Conservation (phyloP, 1,140 invertebrate genomes). For the Cecropterus lyciades region DNA sequence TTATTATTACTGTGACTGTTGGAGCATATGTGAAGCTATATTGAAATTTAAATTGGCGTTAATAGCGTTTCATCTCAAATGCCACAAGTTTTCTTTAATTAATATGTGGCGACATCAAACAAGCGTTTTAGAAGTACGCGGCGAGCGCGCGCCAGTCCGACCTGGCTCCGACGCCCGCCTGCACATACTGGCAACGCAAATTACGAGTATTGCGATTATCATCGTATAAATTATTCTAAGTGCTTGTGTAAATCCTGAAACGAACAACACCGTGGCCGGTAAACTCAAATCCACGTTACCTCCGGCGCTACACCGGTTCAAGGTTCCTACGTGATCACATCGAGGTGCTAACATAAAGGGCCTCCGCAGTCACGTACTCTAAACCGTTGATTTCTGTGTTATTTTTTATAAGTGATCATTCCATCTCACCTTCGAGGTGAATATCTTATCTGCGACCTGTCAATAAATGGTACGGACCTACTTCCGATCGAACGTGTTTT, state of each 20-base stretch:
- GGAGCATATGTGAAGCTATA: neutral
- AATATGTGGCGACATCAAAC: conserved; percentile 49
- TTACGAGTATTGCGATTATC: conserved; percentile 32
- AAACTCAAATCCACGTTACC: conserved; percentile 36
- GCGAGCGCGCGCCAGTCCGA: conserved; percentile 56
- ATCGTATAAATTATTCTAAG: conserved; percentile 46
- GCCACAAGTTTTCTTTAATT: conserved; percentile 71
- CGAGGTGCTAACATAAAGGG: conserved; percentile 68
- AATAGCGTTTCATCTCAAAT: conserved; percentile 41
- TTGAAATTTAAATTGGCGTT: conserved; percentile 18
- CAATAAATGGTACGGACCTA: conserved; percentile 35
- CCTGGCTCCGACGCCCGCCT: conserved; percentile 50
- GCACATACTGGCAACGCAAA: conserved; percentile 42
- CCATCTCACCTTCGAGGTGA: conserved; percentile 59
- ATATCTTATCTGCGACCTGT: conserved; percentile 70
- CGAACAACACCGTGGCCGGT: conserved; percentile 30
- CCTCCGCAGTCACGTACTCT: conserved; percentile 63
- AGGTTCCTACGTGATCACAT: conserved; percentile 67
- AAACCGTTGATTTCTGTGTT: conserved; percentile 56
- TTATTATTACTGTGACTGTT: neutral
- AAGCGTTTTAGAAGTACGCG: conserved; percentile 45
- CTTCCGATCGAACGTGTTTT: conserved; percentile 45
- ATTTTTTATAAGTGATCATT: conserved; percentile 68
- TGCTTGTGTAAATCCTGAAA: conserved; percentile 60
- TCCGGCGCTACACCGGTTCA: conserved; percentile 53